Conservation (phyloP, 2,113 vertebrate species). For the Oreochromis tanganicae region DNA sequence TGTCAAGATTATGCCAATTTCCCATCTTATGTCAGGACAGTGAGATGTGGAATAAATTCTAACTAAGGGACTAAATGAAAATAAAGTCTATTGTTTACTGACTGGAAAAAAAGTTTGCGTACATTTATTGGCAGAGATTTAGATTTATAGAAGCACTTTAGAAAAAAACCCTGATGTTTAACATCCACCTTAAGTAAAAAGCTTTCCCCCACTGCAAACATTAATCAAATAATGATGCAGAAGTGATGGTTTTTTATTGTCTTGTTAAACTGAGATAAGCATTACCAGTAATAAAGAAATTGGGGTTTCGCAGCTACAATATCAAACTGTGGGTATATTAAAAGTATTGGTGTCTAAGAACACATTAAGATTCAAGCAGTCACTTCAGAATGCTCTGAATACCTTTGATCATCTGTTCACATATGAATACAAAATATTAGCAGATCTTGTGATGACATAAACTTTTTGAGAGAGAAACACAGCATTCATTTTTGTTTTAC, state of each 20-base stretch:
- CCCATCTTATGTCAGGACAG: background rate
- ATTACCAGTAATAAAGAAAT: background rate
- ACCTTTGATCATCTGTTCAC: background rate
- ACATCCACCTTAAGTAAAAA: background rate
- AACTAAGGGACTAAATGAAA: background rate
- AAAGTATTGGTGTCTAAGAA: background rate
- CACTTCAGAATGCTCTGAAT: background rate
- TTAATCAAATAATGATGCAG: background rate
- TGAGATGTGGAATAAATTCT: background rate
- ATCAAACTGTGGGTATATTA: background rate
- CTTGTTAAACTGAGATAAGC: background rate
- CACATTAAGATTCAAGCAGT: background rate
- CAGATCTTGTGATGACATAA: background rate
- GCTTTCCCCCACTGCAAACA: background rate
- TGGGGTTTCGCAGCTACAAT: background rate
- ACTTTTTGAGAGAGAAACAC: background rate
- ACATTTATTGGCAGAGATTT: background rate
- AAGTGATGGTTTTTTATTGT: background rate
- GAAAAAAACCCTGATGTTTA: background rate
- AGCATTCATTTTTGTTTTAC: background rate
- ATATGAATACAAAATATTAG: background rate
- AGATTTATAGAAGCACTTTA: background rate
- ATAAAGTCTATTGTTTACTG: background rate
- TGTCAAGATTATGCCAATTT: constrained; percentile 20
- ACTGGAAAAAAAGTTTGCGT: background rate